A percentile compares a stretch with the other conserved stretches of the same genome.
These are phyloP conservation scores for Amphipyra berbera DNA, from an alignment of 2,888 invertebrate genomes.

Conservation along the genomic window DNA sequence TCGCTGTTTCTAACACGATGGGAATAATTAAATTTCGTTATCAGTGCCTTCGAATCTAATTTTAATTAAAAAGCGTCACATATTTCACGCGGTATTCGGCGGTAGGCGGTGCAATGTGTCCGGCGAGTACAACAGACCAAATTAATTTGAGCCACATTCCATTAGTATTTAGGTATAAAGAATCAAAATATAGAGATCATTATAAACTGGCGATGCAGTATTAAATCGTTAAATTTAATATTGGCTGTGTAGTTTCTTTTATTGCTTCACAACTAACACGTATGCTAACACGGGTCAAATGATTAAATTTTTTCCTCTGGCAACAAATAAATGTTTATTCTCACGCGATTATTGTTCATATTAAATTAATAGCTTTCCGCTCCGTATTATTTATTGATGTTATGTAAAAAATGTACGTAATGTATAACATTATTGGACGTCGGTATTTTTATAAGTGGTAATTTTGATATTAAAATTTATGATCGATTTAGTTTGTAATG, in stretches of 20 bases:
- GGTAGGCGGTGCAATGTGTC: constrained; percentile 84
- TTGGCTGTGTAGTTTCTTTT: constrained; percentile 86
- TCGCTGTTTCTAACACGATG: constrained; percentile 75
- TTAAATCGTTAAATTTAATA: constrained; percentile 89
- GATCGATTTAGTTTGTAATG: constrained; percentile 41
- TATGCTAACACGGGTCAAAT: constrained; percentile 81
- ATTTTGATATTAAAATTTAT: constrained; percentile 53
- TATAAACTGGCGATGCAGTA: constrained; percentile 79
- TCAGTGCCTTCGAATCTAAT: constrained; percentile 84
- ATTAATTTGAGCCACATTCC: constrained; percentile 67
- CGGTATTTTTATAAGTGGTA: constrained; percentile 41
- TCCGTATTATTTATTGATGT: constrained; percentile 73
- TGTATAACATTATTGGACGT: constrained; percentile 54
- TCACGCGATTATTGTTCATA: constrained; percentile 84
- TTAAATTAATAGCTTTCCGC: constrained; percentile 74
- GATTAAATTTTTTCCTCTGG: constrained; percentile 77
- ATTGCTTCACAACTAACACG: constrained; percentile 86
- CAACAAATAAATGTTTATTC: constrained; percentile 85
- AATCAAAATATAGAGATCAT: constrained; percentile 69
- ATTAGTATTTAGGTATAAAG: constrained; percentile 61
- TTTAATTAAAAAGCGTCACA: constrained; percentile 89
- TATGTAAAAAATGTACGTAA: constrained; percentile 66
- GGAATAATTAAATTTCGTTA: constrained; percentile 86
- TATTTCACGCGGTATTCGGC: constrained; percentile 87
- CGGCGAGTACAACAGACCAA: constrained; percentile 72